Conservation (phyloP, 1,140 invertebrate genomes). For the Drosophila baimaii region DNA sequence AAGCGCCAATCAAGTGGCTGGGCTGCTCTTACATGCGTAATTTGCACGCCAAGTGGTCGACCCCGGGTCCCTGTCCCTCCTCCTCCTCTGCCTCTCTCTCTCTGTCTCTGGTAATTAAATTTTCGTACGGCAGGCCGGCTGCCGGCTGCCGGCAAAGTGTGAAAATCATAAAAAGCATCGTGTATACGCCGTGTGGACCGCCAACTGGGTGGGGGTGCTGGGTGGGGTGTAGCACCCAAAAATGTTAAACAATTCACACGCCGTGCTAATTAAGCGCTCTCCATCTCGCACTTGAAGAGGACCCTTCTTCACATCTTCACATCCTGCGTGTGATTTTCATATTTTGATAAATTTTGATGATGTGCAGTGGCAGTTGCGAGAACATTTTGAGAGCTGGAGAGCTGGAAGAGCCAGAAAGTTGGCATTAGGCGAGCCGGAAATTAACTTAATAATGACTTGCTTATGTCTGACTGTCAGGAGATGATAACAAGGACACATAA, state of each 20-base stretch:
- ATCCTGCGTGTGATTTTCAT: constrained; percentile 65
- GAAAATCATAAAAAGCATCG: constrained; percentile 79
- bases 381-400: too few relatives aligned
- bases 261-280: constrained; percentile 76
- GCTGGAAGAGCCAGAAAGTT: constrained; percentile 25
- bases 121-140: constrained; percentile 52
- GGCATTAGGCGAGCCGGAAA: constrained; percentile 66
- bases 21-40: constrained; percentile 74
- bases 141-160: constrained; percentile 62
- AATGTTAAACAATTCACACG: constrained; percentile 79
- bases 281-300: constrained; percentile 15
- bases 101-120: constrained; percentile 71
- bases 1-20: constrained; percentile 77
- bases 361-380: constrained; percentile 47
- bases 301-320: neutral
- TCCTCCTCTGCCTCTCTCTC: too few relatives aligned
- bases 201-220: constrained; percentile 1
- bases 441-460: constrained; percentile 68
- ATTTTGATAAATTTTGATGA: constrained; percentile 78
- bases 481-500: neutral
- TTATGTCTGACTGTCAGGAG: constrained; percentile 15
- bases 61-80: too few relatives aligned
- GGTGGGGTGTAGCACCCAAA: too few relatives aligned
- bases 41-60: constrained; percentile 72
- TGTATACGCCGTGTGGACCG: constrained; percentile 61